Evolutionary conservation across 1,140 invertebrate genomes (phyloP), one percentile per base, ranked within the genome.

Genomic region (Cataglyphis hispanica): DNA sequence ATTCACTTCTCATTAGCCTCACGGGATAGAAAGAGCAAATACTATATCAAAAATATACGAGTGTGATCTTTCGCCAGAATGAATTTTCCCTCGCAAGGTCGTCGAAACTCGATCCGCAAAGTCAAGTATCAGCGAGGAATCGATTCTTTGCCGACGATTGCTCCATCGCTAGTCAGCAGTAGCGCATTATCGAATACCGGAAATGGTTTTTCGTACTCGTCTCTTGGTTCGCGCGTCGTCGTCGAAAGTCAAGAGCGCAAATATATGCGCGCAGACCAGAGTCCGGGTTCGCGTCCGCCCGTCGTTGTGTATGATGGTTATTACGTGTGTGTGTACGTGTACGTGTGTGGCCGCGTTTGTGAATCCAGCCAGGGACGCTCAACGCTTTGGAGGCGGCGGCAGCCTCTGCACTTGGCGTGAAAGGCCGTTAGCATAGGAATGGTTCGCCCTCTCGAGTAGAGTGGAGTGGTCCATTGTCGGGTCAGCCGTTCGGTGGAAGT

Each of bases 391-490:
- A 80, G 76, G 37, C 76, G 56, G 61, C 89, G 87, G 89, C 77
- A 81, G 87, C 91, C 84, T 91, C 90, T 93, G 92, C 91, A 92
- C 91, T 94, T 93, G 92, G 91, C 89, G 84, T 81, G 90, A 90
- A 92, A 93, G 92, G 86, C 92, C 91, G 94, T 94, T 94, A 94
- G 93, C 93, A 94, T 94, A 93, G 93, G 91, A 95, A 94, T 93
- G 93, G 94, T 93, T 91, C 84, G 66, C 78, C 67, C 90, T 91
- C 90, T 80, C 63, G 76, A 80, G 61, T 80, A 63, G 85, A 93
- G 91, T 93, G 87, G 90, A 95, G 94, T 94, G 91, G 92, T 91
- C 92, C 91, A 93, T 94, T 93, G 92, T 94, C 91, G 91, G 92
- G 91, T 94, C 92, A 93, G 93, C 92, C 93, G 92, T 92, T 93